Percentiles rank a stretch among this genome's conserved stretches.
Conservation (phyloP, 2,888 invertebrate species). For the Sturmia bella region DNA sequence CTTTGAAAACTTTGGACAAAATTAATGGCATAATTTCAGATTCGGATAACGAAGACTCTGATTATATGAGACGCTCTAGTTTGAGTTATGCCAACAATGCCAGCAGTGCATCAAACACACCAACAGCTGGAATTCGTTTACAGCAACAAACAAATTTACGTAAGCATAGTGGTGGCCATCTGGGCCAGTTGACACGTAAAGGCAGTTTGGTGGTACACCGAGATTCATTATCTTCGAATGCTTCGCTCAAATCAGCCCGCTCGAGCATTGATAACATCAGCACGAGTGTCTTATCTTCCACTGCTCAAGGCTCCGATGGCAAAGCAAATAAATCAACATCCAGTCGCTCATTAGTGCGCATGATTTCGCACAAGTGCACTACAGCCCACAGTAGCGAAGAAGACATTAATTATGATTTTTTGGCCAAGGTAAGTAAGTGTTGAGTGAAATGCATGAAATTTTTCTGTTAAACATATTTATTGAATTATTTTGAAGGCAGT, state of each 20-base stretch:
- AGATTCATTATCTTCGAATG: slow-evolving; percentile 71
- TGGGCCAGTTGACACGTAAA: slow-evolving; percentile 66
- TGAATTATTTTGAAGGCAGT: not conserved
- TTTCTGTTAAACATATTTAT: no score
- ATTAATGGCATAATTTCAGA: slow-evolving; percentile 80
- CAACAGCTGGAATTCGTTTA: slow-evolving; percentile 47
- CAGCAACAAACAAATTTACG: slow-evolving; percentile 42
- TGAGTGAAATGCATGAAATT: not conserved
- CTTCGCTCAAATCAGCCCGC: slow-evolving; percentile 55
- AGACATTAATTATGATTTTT: slow-evolving; percentile 77
- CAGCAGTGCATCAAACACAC: slow-evolving; percentile 69
- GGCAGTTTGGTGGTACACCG: slow-evolving; percentile 67
- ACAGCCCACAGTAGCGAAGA: slow-evolving; percentile 71
- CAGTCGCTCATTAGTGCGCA: slow-evolving; percentile 77
- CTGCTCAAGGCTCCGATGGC: slow-evolving; percentile 13
- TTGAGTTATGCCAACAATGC: slow-evolving; percentile 72
- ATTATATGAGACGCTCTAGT: slow-evolving; percentile 76
- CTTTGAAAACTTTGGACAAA: slow-evolving; percentile 79
- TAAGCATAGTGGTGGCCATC: slow-evolving; percentile 72
- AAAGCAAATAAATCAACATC: slow-evolving; percentile 57
- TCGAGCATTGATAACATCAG: slow-evolving; percentile 53
- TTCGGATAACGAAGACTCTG: slow-evolving; percentile 77
- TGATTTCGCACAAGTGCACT: slow-evolving; percentile 75
- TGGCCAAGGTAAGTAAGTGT: slow-evolving; percentile 77
- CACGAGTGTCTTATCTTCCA: slow-evolving; percentile 21